Base-by-base conservation (phyloP, 2,113 vertebrate genomes). In the Proteles cristata region DNA sequence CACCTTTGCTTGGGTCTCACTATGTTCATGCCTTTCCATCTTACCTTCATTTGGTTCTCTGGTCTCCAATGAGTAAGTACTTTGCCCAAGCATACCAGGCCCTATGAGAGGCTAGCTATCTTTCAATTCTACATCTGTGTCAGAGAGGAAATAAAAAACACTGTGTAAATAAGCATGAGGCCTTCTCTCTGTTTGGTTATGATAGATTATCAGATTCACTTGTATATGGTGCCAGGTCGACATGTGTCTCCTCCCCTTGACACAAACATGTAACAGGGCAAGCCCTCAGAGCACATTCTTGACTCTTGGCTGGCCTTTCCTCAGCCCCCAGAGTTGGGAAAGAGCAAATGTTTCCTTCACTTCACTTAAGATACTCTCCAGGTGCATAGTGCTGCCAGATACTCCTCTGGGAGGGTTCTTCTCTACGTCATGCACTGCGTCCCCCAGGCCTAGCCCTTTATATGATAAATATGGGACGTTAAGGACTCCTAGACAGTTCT, bases 191-290 rank as follows among this genome's bases (percentile, higher is more conserved):
- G 23, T n/a, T 86, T 87, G 31, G 14, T 43, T 90, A n/a, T 93
- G 81, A 87, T 86, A 96, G 63, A 53, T 55, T 95, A 93, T 93
- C 93, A 97, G 1, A 35, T 79, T 77, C 61, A 58, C 35, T 82
- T 79, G 35, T 16, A 58, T 69, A 53, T 35, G 16, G 53, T 25
- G 14, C 53, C 26, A 68, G 92, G 58, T 82, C 61, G 69, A 21
- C 45, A 16, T 63, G 81, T 90, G 61, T 31, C 15, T 65, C 11
- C 73, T 92, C 83, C 85, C 19, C 7, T 26, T 61, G 73, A 35
- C 68, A 90, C 19, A 76, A 10, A 17, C 28, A 87, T 88, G 61
- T 33, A 77, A 4, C 11, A 55, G 68, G 50, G 61, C 63, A 82
- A 90, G 31, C 14, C 50, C 10, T 43, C 28, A 82, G n/a, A 82